Evolutionary conservation across 2,888 invertebrate genomes (phyloP), one percentile per base, ranked within the genome.

Genomic region (Tetragnatha montana): DNA sequence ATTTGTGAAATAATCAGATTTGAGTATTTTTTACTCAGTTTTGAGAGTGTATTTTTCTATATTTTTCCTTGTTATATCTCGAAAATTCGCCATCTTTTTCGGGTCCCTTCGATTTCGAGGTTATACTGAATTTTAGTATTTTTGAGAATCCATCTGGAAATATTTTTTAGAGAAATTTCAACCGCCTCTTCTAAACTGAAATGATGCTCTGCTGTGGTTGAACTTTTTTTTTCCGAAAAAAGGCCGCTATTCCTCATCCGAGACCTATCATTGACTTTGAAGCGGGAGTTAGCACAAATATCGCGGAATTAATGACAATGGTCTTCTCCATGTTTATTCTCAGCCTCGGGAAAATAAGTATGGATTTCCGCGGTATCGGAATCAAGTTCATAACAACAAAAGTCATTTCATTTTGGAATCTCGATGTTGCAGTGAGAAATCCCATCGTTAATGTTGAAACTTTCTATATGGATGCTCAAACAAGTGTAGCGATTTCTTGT

Each of bases 381-480:
- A 70, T 51, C 78, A 22, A 60, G 78, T 78, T 78, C 17, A 78
- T 78, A 78, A 78, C 60, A 60, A 78, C 60, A 78, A 19, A 78
- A 60, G 60, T 78, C 22, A n/a, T 49, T 51, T 51, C 12, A 19
- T 51, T 76, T 50, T 50, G 51, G 78, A 51, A 78, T 21, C 22
- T 14, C 7, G 35, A 22, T 22, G 21, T 50, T 50, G 12, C 78
- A 60, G 21, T 35, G 22, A 78, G 60, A 22, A 60, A 78, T 60
- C 51, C 51, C 60, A 78, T 60, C 22, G 21, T 22, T 17, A 14
- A 60, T 17, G 78, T 21, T 21, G 60, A 60, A 50, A 78, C 21
- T 60, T 78, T 75, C 49, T 60, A 19, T 22, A 51, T 78, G 51
- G 22, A 21, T 78, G 35, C 19, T 10, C 22, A 78, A 78, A 22